Evolutionary conservation across 2,113 vertebrate species (phyloP).

Genomic region (Malurus melanocephalus): DNA sequence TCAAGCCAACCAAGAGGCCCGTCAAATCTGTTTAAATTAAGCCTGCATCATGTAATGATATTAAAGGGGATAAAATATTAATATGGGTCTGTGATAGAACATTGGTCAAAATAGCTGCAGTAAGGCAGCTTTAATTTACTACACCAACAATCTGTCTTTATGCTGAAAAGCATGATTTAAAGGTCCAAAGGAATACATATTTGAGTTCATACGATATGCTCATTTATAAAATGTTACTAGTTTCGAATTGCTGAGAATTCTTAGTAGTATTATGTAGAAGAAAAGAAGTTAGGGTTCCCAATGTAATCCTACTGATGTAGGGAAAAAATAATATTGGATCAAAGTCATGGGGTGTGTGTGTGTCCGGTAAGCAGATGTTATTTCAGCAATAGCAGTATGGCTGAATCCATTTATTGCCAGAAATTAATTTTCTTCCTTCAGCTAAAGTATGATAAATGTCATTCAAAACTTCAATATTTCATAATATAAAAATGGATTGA

Average conservation of each 20-base stretch:
- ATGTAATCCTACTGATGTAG: not conserved
- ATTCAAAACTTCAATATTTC: constrained; percentile 6
- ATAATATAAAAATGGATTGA: not conserved
- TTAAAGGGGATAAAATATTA: constrained; percentile 79
- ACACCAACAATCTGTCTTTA: constrained; percentile 60
- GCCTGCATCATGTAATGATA: constrained; percentile 77
- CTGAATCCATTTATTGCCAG: not conserved
- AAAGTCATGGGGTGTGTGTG: not conserved
- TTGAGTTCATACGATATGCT: not conserved
- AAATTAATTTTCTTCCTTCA: constrained; percentile 3
- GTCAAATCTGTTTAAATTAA: constrained; percentile 80
- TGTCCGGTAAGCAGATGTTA: not conserved
- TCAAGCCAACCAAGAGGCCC: constrained; percentile 76
- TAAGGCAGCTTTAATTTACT: constrained; percentile 70
- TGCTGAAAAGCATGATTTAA: constrained; percentile 61
- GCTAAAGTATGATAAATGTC: not conserved
- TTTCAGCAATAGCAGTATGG: not conserved
- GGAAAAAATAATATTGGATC: not conserved
- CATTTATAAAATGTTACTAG: constrained; percentile 39
- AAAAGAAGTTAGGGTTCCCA: not conserved
- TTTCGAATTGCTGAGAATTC: constrained; percentile 21
- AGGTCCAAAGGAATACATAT: constrained; percentile 26
- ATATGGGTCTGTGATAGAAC: constrained; percentile 65
- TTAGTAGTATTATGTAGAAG: not conserved
- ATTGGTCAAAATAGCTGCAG: constrained; percentile 60